A percentile compares a stretch with the other conserved stretches of the same genome.
These are phyloP conservation scores for Eupithecia abbreviata DNA, from an alignment of 2,888 invertebrate genomes.

Conservation along the genomic window DNA sequence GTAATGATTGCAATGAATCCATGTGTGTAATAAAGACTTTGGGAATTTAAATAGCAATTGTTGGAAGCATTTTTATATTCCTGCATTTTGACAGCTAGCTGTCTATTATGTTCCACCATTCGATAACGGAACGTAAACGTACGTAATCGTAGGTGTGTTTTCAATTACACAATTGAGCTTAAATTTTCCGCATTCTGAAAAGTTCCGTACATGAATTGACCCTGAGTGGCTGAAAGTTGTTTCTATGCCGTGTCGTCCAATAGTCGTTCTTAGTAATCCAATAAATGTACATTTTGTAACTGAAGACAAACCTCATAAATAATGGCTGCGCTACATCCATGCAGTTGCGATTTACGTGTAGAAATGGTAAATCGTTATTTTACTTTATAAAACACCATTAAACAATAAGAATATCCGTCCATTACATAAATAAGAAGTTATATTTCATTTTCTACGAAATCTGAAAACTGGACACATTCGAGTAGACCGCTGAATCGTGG, in stretches of 20 bases:
- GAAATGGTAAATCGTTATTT: constrained; percentile 50
- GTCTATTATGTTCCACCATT: neutral
- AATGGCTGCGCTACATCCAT: constrained; percentile 56
- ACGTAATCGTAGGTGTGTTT: constrained; percentile 30
- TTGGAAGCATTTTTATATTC: neutral
- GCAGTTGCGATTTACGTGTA: constrained; percentile 59
- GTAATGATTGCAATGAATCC: neutral
- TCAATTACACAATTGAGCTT: constrained; percentile 13
- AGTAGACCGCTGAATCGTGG: constrained; percentile 3
- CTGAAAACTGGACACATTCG: neutral
- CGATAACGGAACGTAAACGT: constrained; percentile 19
- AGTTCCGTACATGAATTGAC: neutral
- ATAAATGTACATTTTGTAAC: neutral
- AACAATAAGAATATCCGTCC: neutral
- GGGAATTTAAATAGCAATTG: neutral
- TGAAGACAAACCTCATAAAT: constrained; percentile 21
- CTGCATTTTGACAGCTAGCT: neutral
- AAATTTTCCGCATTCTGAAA: neutral
- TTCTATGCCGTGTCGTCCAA: constrained; percentile 18
- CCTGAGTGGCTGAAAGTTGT: constrained; percentile 7
- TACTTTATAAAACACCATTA: constrained; percentile 13
- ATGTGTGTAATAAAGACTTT: neutral
- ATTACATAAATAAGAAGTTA: neutral
- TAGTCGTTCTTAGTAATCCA: neutral
- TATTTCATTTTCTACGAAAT: neutral